A percentile compares a stretch with the other conserved stretches of the same genome.
phyloP scores from a whole-genome alignment of 2,888 invertebrate species.

The Ligdia adustata region DNA sequence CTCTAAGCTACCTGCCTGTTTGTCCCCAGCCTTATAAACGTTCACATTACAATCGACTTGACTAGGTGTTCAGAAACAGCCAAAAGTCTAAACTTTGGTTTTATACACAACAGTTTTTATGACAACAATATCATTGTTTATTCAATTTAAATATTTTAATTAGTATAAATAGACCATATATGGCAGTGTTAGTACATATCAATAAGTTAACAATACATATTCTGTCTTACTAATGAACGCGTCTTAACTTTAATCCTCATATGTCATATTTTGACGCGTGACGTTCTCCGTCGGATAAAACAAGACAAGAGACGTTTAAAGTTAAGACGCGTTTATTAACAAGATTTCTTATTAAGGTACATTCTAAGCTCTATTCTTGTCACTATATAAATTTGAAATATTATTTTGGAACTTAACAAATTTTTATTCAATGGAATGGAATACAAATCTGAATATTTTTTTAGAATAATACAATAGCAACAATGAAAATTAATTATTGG shows the following conservation, averaged over 20 bases:
- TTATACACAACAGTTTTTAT: conserved; percentile 61
- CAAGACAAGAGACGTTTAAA: too few species aligned
- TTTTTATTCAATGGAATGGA: conserved; percentile 14
- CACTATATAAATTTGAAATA: conserved; percentile 4
- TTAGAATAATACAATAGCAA: neutral
- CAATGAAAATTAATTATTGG: conserved; percentile 14
- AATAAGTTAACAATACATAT: conserved; percentile 29
- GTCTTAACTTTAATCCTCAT: too few species aligned
- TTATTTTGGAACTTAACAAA: conserved; percentile 2
- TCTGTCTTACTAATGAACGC: too few species aligned
- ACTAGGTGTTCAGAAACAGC: conserved; percentile 66
- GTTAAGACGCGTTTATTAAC: too few species aligned
- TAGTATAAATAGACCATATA: conserved; percentile 65
- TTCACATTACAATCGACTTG: conserved; percentile 71
- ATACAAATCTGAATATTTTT: neutral
- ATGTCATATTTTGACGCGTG: too few species aligned
- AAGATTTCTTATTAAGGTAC: conserved; percentile 37
- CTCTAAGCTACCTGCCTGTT: too few species aligned
- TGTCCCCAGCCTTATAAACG: too few species aligned
- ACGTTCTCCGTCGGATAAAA: too few species aligned
- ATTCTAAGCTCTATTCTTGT: conserved; percentile 48
- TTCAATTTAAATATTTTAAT: conserved; percentile 45
- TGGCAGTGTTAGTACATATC: conserved; percentile 61
- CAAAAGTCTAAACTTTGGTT: conserved; percentile 76
- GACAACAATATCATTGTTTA: conserved; percentile 40